Conservation (phyloP, 2,797 vertebrate species). For the Taeniopygia guttata region DNA sequence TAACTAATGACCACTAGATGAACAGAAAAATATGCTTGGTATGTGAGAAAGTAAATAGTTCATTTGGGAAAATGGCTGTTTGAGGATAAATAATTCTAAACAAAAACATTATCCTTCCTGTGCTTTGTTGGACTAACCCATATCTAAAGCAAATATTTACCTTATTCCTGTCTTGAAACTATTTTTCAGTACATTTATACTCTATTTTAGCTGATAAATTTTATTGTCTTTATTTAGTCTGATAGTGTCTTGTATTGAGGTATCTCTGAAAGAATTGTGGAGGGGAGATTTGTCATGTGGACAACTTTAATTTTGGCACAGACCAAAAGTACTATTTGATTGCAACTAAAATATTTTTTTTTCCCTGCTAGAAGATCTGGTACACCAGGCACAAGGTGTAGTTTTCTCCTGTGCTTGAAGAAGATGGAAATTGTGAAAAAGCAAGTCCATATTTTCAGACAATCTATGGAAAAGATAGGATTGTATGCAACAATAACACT, state of each 20-base stretch:
- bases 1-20: background rate
- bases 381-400: background rate
- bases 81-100: background rate
- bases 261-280: background rate
- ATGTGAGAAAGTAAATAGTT: background rate
- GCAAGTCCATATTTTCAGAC: background rate
- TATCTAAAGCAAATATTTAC: background rate
- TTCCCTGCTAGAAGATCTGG: background rate
- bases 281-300: background rate
- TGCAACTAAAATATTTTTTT: background rate
- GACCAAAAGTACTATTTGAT: background rate
- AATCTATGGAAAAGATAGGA: background rate
- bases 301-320: background rate
- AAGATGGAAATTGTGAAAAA: background rate
- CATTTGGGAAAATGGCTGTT: background rate
- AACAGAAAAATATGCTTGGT: background rate
- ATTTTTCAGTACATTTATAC: background rate
- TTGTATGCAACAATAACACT: background rate
- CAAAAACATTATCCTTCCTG: background rate
- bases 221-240: background rate
- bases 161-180: background rate
- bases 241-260: background rate
- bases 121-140: background rate
- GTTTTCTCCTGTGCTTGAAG: background rate
- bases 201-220: background rate